These are phyloP conservation scores for Tetramorium alpestre DNA, from an alignment of 1,140 invertebrate species.

Conservation along the genomic window DNA sequence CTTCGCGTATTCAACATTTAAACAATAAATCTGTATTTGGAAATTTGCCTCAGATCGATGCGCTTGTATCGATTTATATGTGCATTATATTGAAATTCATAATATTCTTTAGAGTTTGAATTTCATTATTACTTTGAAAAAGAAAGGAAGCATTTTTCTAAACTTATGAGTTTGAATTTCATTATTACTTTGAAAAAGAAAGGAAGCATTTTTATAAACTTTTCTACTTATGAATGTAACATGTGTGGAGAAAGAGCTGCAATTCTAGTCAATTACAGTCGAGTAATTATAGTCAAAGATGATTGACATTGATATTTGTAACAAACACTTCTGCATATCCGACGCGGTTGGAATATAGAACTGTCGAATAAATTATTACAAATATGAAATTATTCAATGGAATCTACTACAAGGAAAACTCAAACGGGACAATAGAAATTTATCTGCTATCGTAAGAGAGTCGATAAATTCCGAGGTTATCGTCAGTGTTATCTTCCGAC, in stretches of 20 bases:
- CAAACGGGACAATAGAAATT: neutral
- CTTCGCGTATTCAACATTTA: neutral
- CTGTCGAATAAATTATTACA: neutral
- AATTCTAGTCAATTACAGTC: neutral
- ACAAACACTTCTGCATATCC: neutral
- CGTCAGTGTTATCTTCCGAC: slow-evolving; percentile 50
- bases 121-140: neutral
- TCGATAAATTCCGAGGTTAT: slow-evolving; percentile 60
- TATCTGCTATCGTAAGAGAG: slow-evolving; percentile 29
- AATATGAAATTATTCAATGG: neutral
- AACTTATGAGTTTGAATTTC: neutral
- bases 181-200: neutral
- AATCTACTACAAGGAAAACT: neutral
- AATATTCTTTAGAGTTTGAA: neutral
- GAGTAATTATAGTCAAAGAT: neutral
- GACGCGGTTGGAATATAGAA: neutral
- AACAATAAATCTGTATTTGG: neutral
- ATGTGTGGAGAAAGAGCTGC: neutral
- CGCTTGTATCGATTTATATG: neutral
- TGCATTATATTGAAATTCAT: neutral
- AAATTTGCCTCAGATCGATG: neutral
- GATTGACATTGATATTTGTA: neutral
- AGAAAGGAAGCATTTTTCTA: neutral
- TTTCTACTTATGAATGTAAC: neutral
- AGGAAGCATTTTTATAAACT: neutral